Evolutionary conservation across 2,113 vertebrate species (phyloP).

Genomic region (Narcine bancroftii): DNA sequence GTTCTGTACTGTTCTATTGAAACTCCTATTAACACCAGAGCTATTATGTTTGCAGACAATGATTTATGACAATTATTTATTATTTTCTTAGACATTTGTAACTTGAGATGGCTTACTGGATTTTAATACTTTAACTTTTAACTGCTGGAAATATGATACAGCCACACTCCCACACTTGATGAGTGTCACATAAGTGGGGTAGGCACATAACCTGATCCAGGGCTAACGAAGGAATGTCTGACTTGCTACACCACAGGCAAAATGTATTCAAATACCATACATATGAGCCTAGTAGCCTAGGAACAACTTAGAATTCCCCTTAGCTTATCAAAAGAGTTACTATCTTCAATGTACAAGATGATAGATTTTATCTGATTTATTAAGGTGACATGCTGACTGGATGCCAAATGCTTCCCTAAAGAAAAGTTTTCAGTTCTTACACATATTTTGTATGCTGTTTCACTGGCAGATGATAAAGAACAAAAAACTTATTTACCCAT

Average conservation of each 20-base stretch:
- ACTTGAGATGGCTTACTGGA: conserved; percentile 18
- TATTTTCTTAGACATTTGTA: conserved; percentile 24
- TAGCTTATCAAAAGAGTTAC: neutral
- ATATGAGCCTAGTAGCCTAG: neutral
- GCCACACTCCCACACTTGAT: conserved; percentile 19
- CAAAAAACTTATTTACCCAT: neutral
- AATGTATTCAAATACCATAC: neutral
- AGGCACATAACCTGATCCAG: conserved; percentile 20
- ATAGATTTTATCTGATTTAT: conserved; percentile 8
- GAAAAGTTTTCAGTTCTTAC: neutral
- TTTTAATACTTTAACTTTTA: conserved; percentile 34
- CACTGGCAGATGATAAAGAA: neutral
- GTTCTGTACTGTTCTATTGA: conserved; percentile 23
- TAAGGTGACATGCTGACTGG: neutral
- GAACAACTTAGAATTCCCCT: neutral
- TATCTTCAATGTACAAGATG: neutral
- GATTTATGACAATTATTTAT: conserved; percentile 33
- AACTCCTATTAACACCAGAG: conserved; percentile 16
- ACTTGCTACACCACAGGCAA: neutral
- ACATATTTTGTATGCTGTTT: too few species aligned
- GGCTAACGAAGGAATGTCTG: conserved; percentile 14
- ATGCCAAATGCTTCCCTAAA: neutral
- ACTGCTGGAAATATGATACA: conserved; percentile 1
- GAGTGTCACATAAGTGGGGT: conserved; percentile 2
- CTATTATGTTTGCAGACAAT: conserved; percentile 33